A percentile compares a stretch with the other conserved stretches of the same genome.
Conservation (phyloP, 1,140 invertebrate genomes). For the Drosophila chauvacae region DNA sequence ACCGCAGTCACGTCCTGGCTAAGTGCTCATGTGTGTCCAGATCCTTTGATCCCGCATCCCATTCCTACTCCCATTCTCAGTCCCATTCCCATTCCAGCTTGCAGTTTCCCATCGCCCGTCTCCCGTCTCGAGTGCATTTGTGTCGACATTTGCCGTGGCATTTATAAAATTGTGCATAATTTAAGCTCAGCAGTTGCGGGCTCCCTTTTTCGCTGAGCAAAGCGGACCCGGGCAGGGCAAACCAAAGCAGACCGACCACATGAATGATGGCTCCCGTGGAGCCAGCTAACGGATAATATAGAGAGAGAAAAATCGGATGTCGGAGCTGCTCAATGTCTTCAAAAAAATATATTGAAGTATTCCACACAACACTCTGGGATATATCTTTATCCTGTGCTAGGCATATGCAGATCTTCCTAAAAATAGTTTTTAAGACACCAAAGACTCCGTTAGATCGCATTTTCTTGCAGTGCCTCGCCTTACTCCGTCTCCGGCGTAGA, state of each 20-base stretch:
- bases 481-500: constrained; percentile 20
- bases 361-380: too few relatives aligned
- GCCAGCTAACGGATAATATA: constrained; percentile 20
- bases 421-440: too few relatives aligned
- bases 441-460: too few relatives aligned
- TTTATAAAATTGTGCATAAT: constrained; percentile 69
- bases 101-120: neutral
- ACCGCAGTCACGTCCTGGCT: constrained; percentile 56
- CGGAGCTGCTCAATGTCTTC: accelerated
- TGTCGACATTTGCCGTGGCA: constrained; percentile 50
- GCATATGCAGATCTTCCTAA: too few relatives aligned
- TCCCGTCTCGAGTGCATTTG: constrained; percentile 19
- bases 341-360: too few relatives aligned
- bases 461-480: constrained; percentile 8
- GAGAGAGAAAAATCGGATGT: neutral
- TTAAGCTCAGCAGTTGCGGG: constrained; percentile 57
- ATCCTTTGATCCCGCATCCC: constrained; percentile 1
- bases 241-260: constrained; percentile 40
- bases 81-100: neutral
- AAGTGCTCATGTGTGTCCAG: constrained; percentile 54
- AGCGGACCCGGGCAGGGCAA: constrained; percentile 17
- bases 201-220: constrained; percentile 31
- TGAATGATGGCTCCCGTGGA: constrained; percentile 59
- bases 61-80: neutral
- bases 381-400: too few relatives aligned